Conservation (phyloP, 2,113 vertebrate species). For the Reinhardtius hippoglossoides region DNA sequence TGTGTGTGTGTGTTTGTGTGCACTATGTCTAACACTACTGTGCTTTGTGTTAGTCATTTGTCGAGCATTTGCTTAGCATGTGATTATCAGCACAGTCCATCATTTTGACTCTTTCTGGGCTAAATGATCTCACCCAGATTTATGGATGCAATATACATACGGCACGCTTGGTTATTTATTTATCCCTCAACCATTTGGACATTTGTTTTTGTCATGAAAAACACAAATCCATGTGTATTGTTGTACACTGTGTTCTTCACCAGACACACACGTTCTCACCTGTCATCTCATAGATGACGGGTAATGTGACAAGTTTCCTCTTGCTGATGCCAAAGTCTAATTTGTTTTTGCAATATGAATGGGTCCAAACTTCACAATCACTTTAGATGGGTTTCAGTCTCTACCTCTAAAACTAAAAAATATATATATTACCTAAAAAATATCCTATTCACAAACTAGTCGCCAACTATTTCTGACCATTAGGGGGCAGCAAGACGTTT, state of each 20-base stretch:
- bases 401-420: too few species aligned
- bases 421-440: too few species aligned
- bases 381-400: too few species aligned
- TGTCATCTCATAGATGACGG: constrained; percentile 39
- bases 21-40: constrained; percentile 8
- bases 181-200: constrained; percentile 31
- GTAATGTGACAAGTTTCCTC: constrained; percentile 25
- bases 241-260: constrained; percentile 3
- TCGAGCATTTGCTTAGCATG: constrained; percentile 58
- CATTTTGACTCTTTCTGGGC: constrained; percentile 60
- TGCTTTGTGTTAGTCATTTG: constrained; percentile 48
- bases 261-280: constrained; percentile 5
- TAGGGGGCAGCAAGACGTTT: background rate
- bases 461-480: background rate
- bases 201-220: constrained; percentile 23
- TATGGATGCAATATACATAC: constrained; percentile 40
- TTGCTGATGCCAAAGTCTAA: constrained; percentile 29
- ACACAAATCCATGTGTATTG: constrained; percentile 19
- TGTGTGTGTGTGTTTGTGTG: constrained; percentile 7
- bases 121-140: constrained; percentile 58
- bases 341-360: constrained; percentile 21
- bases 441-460: background rate
- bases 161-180: constrained; percentile 43
- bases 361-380: too few species aligned
- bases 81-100: constrained; percentile 69